These are phyloP conservation scores for Todiramphus chloris DNA, from an alignment of 2,113 vertebrate genomes.

Conservation along the genomic window DNA sequence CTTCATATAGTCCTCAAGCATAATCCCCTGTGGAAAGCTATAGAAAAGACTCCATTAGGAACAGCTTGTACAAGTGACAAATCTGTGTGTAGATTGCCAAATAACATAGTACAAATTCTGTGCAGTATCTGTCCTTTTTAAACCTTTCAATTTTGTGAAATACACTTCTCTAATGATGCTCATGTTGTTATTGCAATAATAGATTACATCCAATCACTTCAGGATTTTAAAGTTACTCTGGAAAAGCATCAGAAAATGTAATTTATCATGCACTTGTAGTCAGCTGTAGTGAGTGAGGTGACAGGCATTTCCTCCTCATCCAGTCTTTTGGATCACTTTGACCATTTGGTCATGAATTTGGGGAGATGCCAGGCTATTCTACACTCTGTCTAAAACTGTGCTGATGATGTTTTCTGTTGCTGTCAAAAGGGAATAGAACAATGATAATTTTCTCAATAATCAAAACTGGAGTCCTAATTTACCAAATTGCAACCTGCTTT, in stretches of 20 bases:
- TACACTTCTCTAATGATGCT: neutral
- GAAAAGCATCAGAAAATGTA: neutral
- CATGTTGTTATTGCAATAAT: neutral
- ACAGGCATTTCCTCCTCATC: neutral
- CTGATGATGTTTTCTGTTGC: neutral
- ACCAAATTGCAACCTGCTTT: constrained; percentile 78
- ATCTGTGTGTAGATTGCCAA: neutral
- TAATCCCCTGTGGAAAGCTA: neutral
- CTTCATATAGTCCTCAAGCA: neutral
- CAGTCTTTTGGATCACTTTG: neutral
- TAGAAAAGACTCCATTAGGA: neutral
- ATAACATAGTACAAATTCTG: neutral
- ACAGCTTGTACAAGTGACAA: constrained; percentile 3
- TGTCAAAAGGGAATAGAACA: constrained; percentile 63
- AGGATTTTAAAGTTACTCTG: neutral
- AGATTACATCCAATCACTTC: neutral
- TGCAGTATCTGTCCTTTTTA: neutral
- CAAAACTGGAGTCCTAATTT: constrained; percentile 81
- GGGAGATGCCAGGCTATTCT: neutral
- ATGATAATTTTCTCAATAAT: constrained; percentile 74
- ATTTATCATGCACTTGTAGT: neutral
- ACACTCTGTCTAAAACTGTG: neutral
- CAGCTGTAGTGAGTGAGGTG: neutral
- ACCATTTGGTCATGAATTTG: neutral
- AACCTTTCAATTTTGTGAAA: neutral